phyloP scores from a whole-genome alignment of 2,888 invertebrate genomes.

The Thymelicus lineola region DNA sequence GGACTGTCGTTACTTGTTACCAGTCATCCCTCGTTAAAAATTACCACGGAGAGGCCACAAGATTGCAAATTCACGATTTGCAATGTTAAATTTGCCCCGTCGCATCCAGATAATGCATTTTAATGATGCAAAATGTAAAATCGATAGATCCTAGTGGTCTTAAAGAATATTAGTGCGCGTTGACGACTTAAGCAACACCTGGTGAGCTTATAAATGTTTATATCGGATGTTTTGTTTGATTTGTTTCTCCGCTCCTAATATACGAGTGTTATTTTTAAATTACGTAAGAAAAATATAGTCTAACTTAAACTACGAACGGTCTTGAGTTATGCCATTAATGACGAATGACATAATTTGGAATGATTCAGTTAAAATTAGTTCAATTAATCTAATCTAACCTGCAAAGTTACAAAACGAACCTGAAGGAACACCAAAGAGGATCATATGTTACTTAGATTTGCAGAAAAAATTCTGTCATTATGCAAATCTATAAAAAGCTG shows the following conservation, averaged over 20 bases:
- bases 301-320: neutral
- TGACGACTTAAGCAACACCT: conserved; percentile 67
- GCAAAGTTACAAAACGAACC: no score
- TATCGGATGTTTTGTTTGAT: conserved; percentile 27
- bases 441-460: no score
- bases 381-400: no score
- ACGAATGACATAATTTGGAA: neutral
- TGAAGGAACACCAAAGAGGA: no score
- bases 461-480: no score
- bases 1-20: conserved; percentile 67
- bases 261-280: conserved; percentile 2
- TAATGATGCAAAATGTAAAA: conserved; percentile 81
- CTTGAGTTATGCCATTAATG: neutral
- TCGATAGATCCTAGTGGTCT: conserved; percentile 64
- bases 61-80: conserved; percentile 81
- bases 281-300: neutral
- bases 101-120: conserved; percentile 84
- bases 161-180: conserved; percentile 60
- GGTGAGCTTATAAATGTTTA: conserved; percentile 58
- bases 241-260: conserved; percentile 15
- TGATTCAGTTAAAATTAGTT: neutral
- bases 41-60: conserved; percentile 69
- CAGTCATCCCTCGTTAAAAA: conserved; percentile 76
- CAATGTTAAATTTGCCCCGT: conserved; percentile 77
- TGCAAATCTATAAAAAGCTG: no score